phyloP scores from a whole-genome alignment of 2,888 invertebrate genomes.

The Polyommatus iphigenia region DNA sequence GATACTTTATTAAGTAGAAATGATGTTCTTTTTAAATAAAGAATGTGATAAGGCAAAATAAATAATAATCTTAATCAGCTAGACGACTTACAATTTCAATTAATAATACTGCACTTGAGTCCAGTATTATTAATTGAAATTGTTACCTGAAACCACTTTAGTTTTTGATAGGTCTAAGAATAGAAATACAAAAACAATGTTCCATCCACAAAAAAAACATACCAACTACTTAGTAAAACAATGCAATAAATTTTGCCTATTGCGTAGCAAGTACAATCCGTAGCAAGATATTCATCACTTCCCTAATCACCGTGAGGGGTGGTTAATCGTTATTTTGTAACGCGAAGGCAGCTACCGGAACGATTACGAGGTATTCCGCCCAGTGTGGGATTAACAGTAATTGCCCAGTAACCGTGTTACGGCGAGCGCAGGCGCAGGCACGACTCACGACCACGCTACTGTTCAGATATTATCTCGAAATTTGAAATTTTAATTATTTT shows the following conservation, averaged over 20 bases:
- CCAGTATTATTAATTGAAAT: too few species aligned
- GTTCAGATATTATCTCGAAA: conserved; percentile 26
- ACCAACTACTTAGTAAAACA: neutral
- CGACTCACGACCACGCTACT: conserved; percentile 36
- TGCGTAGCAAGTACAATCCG: neutral
- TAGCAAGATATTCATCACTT: neutral
- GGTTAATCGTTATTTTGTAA: conserved; percentile 14
- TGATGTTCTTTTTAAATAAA: too few species aligned
- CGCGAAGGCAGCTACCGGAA: conserved; percentile 22
- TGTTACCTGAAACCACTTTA: neutral
- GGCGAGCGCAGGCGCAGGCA: conserved; percentile 39
- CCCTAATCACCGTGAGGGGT: conserved; percentile 12
- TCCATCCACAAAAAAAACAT: neutral
- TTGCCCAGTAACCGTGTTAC: conserved; percentile 40
- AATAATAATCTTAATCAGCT: too few species aligned
- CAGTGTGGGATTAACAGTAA: conserved; percentile 38
- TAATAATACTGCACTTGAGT: neutral
- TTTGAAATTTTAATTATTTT: conserved; percentile 25
- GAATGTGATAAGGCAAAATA: too few species aligned
- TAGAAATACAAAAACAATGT: neutral
- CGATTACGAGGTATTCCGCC: conserved; percentile 33
- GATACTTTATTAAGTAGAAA: too few species aligned
- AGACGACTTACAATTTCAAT: too few species aligned
- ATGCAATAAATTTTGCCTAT: neutral
- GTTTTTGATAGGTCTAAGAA: neutral